Conservation (phyloP, 2,888 invertebrate species). For the Neoitamus cyanurus region DNA sequence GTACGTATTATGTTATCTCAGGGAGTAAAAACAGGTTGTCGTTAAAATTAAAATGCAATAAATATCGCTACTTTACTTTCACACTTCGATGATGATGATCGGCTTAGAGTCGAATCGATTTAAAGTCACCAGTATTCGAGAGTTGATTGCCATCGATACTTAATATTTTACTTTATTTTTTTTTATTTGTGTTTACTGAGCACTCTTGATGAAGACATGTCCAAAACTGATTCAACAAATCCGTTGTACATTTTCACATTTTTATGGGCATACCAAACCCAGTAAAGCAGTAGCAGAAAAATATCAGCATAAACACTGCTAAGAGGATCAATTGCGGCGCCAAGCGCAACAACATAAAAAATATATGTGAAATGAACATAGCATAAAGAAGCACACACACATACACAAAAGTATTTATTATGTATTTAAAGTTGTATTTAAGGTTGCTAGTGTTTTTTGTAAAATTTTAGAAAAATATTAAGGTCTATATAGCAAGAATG, state of each 20-base stretch:
- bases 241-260: not conserved
- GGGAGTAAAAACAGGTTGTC: no score
- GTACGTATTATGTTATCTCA: no score
- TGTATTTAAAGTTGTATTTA: slow-evolving; percentile 22
- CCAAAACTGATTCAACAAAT: not conserved
- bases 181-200: no score
- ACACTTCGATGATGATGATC: no score
- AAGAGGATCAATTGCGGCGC: not conserved
- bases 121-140: no score
- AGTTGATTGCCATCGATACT: no score
- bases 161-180: not conserved
- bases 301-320: not conserved
- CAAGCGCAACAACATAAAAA: not conserved
- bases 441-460: slow-evolving; percentile 37
- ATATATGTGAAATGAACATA: not conserved
- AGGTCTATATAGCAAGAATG: not conserved
- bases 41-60: no score
- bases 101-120: no score
- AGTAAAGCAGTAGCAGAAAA: not conserved
- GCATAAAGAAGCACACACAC: not conserved
- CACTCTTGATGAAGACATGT: no score
- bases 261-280: not conserved
- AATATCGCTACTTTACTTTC: no score
- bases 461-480: slow-evolving; percentile 36
- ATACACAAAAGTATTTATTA: slow-evolving; percentile 22